These are phyloP conservation scores for Campopleginae sp. DNA, from an alignment of 2,888 invertebrate species.

Conservation along the genomic window DNA sequence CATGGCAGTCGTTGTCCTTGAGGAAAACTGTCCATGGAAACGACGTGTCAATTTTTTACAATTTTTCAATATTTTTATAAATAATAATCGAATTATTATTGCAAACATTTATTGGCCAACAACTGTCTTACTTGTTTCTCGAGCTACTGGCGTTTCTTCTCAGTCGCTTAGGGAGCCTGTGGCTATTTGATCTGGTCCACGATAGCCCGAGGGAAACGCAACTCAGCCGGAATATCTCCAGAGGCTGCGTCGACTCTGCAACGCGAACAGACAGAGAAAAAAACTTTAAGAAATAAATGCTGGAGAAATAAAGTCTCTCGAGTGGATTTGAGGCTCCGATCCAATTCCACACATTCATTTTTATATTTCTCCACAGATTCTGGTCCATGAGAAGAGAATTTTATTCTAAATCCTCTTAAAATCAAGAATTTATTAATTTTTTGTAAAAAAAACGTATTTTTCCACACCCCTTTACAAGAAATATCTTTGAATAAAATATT, in stretches of 20 bases:
- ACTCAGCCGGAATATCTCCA: constrained; percentile 81
- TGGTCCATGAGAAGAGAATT: not conserved
- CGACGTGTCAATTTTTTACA: constrained; percentile 5
- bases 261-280: constrained; percentile 63
- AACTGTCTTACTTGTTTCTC: not conserved
- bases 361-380: not conserved
- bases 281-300: constrained; percentile 37
- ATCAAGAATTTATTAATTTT: not conserved
- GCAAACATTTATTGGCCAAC: constrained; percentile 1
- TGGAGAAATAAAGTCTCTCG: not conserved
- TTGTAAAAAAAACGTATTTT: not conserved
- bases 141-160: constrained; percentile 32
- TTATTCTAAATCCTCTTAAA: not conserved
- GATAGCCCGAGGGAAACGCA: constrained; percentile 78
- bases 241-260: constrained; percentile 39
- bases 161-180: constrained; percentile 70
- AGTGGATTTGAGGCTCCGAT: not conserved
- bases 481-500: no score
- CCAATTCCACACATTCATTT: not conserved
- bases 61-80: constrained; percentile 32
- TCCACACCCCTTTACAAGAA: no score
- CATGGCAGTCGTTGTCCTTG: constrained; percentile 14
- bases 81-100: not conserved
- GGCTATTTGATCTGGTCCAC: constrained; percentile 80
- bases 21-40: not conserved